Evolutionary conservation across 2,113 vertebrate species (phyloP), one percentile per base, ranked within the genome.

Genomic region (Callaeas wilsoni): DNA sequence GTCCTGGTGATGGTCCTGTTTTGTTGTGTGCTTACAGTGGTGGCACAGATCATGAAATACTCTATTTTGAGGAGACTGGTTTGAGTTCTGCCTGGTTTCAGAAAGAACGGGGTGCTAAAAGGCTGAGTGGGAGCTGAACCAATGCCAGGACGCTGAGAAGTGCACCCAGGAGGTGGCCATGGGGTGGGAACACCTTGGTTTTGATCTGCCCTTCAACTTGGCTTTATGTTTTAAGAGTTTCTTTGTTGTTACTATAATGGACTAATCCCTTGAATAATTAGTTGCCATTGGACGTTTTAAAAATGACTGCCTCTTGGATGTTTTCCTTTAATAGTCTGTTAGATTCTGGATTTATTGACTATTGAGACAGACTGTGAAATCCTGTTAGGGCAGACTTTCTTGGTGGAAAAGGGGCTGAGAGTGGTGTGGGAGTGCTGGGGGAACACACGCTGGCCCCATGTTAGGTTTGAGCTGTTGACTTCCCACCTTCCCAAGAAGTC

Each of bases 281-380:
- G 85, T 84, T 96, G 84, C 64, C 77, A 59, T 39, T 70, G 92
- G 71, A 92, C 4, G 0, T 92, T 96, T 95, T 56, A 71, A 91
- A 96, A 96, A 90, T 89, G 11, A 84, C 64, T 95, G 90, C 90
- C 49, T 94, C 96, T 94, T 92, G 88, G 77, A 95, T 88, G 77
- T 84, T 85, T 90, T 95, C 52, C 71, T 93, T 67, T 94, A 96
- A 88, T 86, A 93, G 85, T 89, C 64, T 83, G 83, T 93, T 93
- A 74, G 91, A 90, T 84, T 82, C 88, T 93, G 92, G 90, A 93
- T 96, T 93, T 96, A 94, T 96, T 96, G 93, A 75, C 93, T 90
- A 33, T 68, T 80, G 90, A 90, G 92, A 91, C 91, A 94, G 90
- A 67, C 88, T 96, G 92, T 92, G 93, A 96, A 96, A 95, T 95